These are phyloP conservation scores for Mythimna impura DNA, from an alignment of 2,888 invertebrate species.

Conservation along the genomic window DNA sequence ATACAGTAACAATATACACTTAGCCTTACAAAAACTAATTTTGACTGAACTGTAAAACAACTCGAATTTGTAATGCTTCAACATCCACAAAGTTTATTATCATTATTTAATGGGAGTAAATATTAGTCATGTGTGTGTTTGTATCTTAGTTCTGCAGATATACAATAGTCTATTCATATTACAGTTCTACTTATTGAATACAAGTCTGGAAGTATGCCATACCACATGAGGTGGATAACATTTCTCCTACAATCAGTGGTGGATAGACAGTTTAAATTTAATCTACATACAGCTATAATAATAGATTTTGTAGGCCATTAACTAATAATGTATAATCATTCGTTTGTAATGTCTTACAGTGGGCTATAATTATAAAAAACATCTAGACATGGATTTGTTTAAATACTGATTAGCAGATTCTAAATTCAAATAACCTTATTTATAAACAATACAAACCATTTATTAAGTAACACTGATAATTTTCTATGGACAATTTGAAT, in stretches of 20 bases:
- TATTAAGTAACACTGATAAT: too few species aligned
- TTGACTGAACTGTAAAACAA: constrained; percentile 53
- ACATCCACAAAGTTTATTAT: constrained; percentile 22
- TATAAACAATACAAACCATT: too few species aligned
- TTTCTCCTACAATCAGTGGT: background rate
- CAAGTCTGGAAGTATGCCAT: constrained; percentile 5
- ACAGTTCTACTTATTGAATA: background rate
- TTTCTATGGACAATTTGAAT: too few species aligned
- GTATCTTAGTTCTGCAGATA: constrained; percentile 10
- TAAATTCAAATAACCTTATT: too few species aligned
- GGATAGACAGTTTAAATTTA: background rate
- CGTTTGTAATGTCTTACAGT: constrained; percentile 12
- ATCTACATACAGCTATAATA: constrained; percentile 5
- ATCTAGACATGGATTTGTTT: too few species aligned
- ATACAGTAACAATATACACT: constrained; percentile 86
- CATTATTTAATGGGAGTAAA: constrained; percentile 5
- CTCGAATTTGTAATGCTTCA: constrained; percentile 47
- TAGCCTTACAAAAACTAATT: constrained; percentile 29
- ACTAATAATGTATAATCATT: constrained; percentile 23
- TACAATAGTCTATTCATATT: background rate
- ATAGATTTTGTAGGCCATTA: constrained; percentile 18
- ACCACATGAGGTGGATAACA: constrained; percentile 16
- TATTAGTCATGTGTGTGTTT: constrained; percentile 1
- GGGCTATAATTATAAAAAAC: too few species aligned
- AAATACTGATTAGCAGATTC: too few species aligned